phyloP scores from a whole-genome alignment of 2,797 vertebrate genomes.

The Eupleurogrammus muticus region DNA sequence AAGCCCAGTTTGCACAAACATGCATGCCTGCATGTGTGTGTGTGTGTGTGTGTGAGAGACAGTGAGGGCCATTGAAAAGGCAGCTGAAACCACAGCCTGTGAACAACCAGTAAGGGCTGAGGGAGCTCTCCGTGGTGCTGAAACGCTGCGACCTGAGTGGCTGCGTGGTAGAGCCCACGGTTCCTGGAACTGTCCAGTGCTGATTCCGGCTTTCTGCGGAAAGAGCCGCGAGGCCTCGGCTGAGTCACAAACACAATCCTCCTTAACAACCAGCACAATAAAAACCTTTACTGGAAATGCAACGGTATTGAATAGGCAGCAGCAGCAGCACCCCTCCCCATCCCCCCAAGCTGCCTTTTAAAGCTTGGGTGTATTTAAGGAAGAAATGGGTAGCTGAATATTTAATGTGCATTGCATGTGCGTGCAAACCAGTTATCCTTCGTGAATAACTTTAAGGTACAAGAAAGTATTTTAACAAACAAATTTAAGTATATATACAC shows the following conservation, averaged over 20 bases:
- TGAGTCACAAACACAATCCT: slow-evolving; percentile 13
- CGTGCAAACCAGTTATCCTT: not conserved
- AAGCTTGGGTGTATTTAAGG: slow-evolving; percentile 54
- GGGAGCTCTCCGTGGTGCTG: slow-evolving; percentile 69
- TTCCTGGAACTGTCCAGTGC: slow-evolving; percentile 2
- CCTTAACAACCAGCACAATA: slow-evolving; percentile 25
- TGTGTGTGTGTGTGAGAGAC: not conserved
- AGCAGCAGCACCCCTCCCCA: slow-evolving; percentile 24
- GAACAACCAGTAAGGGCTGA: not conserved
- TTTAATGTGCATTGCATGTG: slow-evolving; percentile 55
- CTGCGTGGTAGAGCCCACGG: not conserved
- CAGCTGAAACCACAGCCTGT: not conserved
- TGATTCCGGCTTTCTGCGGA: not conserved
- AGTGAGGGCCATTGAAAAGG: not conserved
- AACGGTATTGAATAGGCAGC: slow-evolving; percentile 42
- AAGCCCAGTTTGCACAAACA: not conserved
- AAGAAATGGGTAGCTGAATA: slow-evolving; percentile 61
- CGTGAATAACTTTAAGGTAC: not conserved
- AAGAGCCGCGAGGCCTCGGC: slow-evolving; percentile 21
- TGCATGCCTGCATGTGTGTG: not conserved
- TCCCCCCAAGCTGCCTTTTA: slow-evolving; percentile 28
- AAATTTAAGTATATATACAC: not conserved
- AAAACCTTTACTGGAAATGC: slow-evolving; percentile 43
- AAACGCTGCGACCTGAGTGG: not conserved
- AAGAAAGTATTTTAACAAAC: not conserved